Evolutionary conservation across 2,888 invertebrate genomes (phyloP), one percentile per base, ranked within the genome.

Genomic region (Caenorhabditis sp.): DNA sequence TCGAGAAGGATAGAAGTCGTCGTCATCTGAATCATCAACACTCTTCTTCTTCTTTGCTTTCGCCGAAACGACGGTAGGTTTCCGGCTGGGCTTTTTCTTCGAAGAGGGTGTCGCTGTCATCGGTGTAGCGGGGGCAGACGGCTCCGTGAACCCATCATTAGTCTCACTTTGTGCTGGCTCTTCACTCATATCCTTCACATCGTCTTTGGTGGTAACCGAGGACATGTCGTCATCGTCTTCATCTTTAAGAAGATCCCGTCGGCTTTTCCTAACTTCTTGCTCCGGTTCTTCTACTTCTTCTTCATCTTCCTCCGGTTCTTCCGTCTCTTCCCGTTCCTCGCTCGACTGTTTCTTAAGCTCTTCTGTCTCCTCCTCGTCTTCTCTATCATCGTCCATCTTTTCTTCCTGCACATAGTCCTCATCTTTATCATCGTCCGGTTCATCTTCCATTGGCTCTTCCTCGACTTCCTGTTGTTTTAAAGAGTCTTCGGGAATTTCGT

Each of bases 71-170:
- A 74, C 72, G 1, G 76, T 64, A 1, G 82, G 82, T n/a, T 72
- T 26, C 35, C 65, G 40, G 40, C 61, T 60, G 5, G 53, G 50
- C 32, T 76, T 71, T 61, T 77, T 82, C 24, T 53, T 77, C 18
- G 61, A 13, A 2, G 77, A 35, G 4, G 44, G 35, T n/a, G 60
- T 61, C 9, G 28, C 24, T 50, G 61, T 58, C 47, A 67, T 50
- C 6, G 82, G 71, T 5, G 77, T 74, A 9, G 81, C 80, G 5
- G 85, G 85, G 22, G 85, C 79, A 0, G 85, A 85, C 1, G 85
- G 85, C 51, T 85, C 85, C 0, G 83, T 83, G 79, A 85, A 85
- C 4, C 78, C 81, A 22, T 84, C 82, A 20, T 74, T 79, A 5
- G 71, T 72, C 55, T 80, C 79, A 61, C 70, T 79, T 8, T 47